Evolutionary conservation across 2,888 invertebrate genomes (phyloP).

Genomic region (Cantharis nigra): DNA sequence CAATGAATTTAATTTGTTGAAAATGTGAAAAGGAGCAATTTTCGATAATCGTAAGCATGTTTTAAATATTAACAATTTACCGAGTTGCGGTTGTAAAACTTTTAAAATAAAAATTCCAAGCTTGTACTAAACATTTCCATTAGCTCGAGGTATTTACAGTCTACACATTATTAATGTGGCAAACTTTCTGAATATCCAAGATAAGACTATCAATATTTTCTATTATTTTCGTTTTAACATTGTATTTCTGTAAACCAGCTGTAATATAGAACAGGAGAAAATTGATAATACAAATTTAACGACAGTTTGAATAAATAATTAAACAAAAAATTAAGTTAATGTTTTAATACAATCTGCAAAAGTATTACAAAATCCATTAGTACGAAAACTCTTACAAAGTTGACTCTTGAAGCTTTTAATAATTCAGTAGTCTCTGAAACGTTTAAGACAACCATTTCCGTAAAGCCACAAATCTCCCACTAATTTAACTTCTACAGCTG

Average conservation of each 20-base stretch:
- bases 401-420: constrained; percentile 44
- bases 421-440: constrained; percentile 43
- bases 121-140: constrained; percentile 11
- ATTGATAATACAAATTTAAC: neutral
- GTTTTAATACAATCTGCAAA: constrained; percentile 2
- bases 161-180: constrained; percentile 25
- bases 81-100: constrained; percentile 3
- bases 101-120: constrained; percentile 18
- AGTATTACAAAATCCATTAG: constrained; percentile 5
- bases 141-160: constrained; percentile 22
- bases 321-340: neutral
- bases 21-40: neutral
- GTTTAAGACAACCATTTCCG: constrained; percentile 44
- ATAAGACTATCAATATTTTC: constrained; percentile 22
- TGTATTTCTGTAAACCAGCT: constrained; percentile 1
- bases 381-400: constrained; percentile 23
- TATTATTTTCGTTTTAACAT: constrained; percentile 5
- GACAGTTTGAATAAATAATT: neutral
- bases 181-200: constrained; percentile 20
- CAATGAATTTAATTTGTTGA: neutral
- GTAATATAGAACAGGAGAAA: neutral
- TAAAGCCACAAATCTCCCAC: constrained; percentile 41
- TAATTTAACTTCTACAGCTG: constrained; percentile 36
- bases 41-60: neutral
- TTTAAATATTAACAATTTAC: neutral